A percentile compares a stretch with the other conserved stretches of the same genome.
Conservation (phyloP, 2,113 vertebrate species). For the Barnardius zonarius region DNA sequence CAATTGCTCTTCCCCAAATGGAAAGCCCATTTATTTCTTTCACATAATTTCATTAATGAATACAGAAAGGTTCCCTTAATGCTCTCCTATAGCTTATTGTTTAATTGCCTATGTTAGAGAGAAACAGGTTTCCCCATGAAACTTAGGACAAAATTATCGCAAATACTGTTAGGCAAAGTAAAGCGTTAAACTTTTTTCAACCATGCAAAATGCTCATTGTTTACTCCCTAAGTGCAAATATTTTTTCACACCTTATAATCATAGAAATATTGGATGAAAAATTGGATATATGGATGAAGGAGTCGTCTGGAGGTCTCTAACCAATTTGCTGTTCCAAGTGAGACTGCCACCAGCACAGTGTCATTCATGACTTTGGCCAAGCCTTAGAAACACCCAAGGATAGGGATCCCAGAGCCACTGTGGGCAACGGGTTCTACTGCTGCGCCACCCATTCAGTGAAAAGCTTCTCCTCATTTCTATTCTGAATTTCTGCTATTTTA, state of each 20-base stretch:
- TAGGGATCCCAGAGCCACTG: not conserved
- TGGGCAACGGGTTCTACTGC: not conserved
- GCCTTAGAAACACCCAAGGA: not conserved
- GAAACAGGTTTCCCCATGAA: not conserved
- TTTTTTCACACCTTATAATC: not conserved
- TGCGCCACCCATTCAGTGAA: not conserved
- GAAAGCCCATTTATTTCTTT: not conserved
- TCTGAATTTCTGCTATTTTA: not conserved
- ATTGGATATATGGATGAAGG: not conserved
- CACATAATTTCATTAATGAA: not conserved
- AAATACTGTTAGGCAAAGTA: not conserved
- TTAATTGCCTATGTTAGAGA: not conserved
- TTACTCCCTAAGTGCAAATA: not conserved
- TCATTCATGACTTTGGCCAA: not conserved
- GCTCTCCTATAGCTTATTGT: not conserved
- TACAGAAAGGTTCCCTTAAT: not conserved
- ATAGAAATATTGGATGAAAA: not conserved
- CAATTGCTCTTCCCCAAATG: not conserved
- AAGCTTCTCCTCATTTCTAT: not conserved
- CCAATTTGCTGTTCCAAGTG: not conserved
- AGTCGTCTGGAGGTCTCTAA: not conserved
- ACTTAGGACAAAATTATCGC: not conserved
- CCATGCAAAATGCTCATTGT: not conserved
- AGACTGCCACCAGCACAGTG: not conserved
- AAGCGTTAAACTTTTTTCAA: not conserved